Base-by-base conservation (phyloP, 2,797 vertebrate genomes). In the Fundulus diaphanus region DNA sequence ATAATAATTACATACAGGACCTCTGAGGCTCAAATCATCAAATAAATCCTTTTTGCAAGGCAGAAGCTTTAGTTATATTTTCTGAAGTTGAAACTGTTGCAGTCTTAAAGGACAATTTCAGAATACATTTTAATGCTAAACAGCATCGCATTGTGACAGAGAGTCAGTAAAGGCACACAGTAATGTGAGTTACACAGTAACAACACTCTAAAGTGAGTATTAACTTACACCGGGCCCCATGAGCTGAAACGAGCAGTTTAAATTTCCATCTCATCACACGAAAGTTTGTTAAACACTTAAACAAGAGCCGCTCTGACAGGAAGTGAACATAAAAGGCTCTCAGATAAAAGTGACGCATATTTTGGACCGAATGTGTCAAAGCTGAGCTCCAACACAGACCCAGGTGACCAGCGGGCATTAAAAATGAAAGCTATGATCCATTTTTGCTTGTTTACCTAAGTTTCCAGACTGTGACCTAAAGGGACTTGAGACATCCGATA, bases 401-500 rank as follows among this genome's bases (percentile, higher is more conserved):
- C 22, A 42, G 46, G 77, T 80, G 85, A 83, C 80, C 79, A 80
- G 72, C 11, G 66, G 20, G 84, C 66, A 63, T 85, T 89, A 86
- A 84, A 84, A 83, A 86, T 78, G 70, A 74, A 85, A 73, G 70
- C 65, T 31, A 70, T 85, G 70, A 88, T 83, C 18, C 79, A 63
- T 87, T 71, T 74, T 75, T 78, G 85, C 82, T 81, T 82, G 80
- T 86, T 83, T 76, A 77, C 69, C 79, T 73, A 82, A 84, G 61
- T 68, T 82, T 74, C 78, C 54, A 31, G 61, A 46, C 78, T 72
- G 79, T 82, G 83, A 87, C 85, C 87, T 77, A 52, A 72, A 85
- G 73, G 52, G 90, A 76, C 79, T 76, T 33, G 51, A 82, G 88
- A 89, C 89, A 88, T 87, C 33, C 69, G 87, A 88, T 83, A 61